These are phyloP conservation scores for Sphyrna mokarran DNA, from an alignment of 2,113 vertebrate species.

Conservation along the genomic window DNA sequence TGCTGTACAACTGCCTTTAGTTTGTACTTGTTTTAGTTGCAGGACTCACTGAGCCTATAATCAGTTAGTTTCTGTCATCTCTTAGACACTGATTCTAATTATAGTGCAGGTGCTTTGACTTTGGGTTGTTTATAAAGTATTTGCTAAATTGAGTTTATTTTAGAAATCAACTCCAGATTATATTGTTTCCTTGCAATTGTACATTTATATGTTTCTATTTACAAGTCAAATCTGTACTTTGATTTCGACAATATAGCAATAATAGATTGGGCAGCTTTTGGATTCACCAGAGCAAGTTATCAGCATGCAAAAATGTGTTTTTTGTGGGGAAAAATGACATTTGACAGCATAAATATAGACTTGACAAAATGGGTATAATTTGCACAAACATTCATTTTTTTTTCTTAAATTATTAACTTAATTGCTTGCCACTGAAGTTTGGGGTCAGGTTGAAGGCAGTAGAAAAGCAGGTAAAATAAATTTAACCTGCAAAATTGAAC, in stretches of 20 bases:
- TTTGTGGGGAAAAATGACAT: not conserved
- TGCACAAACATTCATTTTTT: not conserved
- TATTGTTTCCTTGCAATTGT: not conserved
- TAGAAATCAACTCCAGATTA: not conserved
- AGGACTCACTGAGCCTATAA: not conserved
- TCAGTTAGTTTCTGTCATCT: not conserved
- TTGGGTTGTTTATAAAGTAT: not conserved
- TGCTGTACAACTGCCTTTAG: not conserved
- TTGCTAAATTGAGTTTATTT: not conserved
- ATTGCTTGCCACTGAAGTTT: not conserved
- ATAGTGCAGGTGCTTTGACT: not conserved
- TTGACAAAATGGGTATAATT: not conserved
- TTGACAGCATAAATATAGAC: not conserved
- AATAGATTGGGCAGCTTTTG: not conserved
- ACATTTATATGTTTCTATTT: not conserved
- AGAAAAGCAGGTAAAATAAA: not conserved
- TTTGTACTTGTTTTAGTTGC: not conserved
- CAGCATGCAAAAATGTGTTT: not conserved
- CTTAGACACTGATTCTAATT: not conserved
- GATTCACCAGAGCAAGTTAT: not conserved
- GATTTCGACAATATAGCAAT: not conserved
- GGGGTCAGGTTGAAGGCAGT: not conserved
- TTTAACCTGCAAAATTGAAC: not conserved
- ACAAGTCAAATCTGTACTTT: not conserved
- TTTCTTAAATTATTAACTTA: not conserved